Evolutionary conservation across 2,888 invertebrate genomes (phyloP), one percentile per base, ranked within the genome.

Genomic region (Sarcophaga carnaria): DNA sequence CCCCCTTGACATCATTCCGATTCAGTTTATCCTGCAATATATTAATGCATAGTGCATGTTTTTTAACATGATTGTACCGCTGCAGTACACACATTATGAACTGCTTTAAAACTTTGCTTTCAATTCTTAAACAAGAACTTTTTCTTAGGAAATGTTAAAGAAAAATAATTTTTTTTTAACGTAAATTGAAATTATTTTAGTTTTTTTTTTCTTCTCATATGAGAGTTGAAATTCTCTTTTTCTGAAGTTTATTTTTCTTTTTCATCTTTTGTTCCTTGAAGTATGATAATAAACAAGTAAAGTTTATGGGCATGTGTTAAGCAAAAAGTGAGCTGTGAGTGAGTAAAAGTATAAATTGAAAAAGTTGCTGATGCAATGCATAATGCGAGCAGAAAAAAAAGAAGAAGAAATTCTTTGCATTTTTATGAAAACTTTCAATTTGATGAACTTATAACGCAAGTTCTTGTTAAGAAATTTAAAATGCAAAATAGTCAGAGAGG

Each of bases 281-380:
- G 79, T 79, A 71, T 79, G 64, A 25, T 67, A 79, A 86, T 86
- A 86, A 86, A 79, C 62, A 79, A 66, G 2, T n/a, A 70, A 79
- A 86, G 60, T 79, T 86, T 86, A 82, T 82, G 85, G 20, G 59
- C 62, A 60, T 64, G 45, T 66, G 22, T 54, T 37, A 37, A 37
- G 5, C 27, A 79, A 70, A 64, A 72, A 49, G 69, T 69, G 45
- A 74, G 69, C 37, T 72, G 59, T 27, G 25, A 45, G 25, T 17
- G 37, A 20, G 72, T 60, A 78, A 63, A 74, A 59, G 22, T 49
- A 80, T 79, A 86, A 86, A 86, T 86, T 82, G 85, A 86, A 86
- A 86, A 86, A 82, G 82, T 86, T 86, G 37, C 64, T 49, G 74
- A 45, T 63, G 37, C 37, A 37, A 63, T n/a, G 45, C 63, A 70